A percentile compares a stretch with the other conserved stretches of the same genome.
Conservation (phyloP, 2,113 vertebrate genomes). For the Hyla sarda region DNA sequence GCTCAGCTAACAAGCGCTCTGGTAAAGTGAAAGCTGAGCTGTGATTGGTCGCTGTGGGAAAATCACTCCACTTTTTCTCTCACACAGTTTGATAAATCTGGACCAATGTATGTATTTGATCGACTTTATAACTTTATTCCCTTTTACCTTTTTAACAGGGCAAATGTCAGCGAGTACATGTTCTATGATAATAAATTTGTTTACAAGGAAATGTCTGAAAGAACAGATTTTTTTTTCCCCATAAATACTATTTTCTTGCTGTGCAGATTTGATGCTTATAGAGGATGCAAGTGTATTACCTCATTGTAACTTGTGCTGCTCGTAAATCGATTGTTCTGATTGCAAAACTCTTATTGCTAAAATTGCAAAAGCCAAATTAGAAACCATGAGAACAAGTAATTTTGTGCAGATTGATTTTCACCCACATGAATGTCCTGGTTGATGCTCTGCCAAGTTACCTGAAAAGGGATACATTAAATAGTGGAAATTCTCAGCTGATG, state of each 20-base stretch:
- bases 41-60: too few relatives aligned
- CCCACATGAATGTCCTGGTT: slow-evolving; percentile 39
- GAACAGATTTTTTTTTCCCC: not conserved
- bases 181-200: not conserved
- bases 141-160: not conserved
- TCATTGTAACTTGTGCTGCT: slow-evolving; percentile 26
- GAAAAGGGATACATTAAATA: not conserved
- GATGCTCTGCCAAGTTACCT: slow-evolving; percentile 14
- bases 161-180: not conserved
- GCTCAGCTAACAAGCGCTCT: too few relatives aligned
- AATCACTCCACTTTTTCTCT: too few relatives aligned
- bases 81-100: too few relatives aligned
- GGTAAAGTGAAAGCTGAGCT: too few relatives aligned
- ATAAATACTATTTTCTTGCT: not conserved
- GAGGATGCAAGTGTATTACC: not conserved
- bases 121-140: too few relatives aligned
- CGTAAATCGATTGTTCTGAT: slow-evolving; percentile 48
- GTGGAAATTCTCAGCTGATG: not conserved
- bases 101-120: too few relatives aligned
- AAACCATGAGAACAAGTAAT: slow-evolving; percentile 46
- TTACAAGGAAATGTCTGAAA: not conserved
- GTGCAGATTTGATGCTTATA: not conserved
- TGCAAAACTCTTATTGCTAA: slow-evolving; percentile 41
- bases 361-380: slow-evolving; percentile 50
- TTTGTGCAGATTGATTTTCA: slow-evolving; percentile 44